Evolutionary conservation across 2,797 vertebrate genomes (phyloP), one percentile per base, ranked within the genome.

Genomic region (Trematomus bernacchii): DNA sequence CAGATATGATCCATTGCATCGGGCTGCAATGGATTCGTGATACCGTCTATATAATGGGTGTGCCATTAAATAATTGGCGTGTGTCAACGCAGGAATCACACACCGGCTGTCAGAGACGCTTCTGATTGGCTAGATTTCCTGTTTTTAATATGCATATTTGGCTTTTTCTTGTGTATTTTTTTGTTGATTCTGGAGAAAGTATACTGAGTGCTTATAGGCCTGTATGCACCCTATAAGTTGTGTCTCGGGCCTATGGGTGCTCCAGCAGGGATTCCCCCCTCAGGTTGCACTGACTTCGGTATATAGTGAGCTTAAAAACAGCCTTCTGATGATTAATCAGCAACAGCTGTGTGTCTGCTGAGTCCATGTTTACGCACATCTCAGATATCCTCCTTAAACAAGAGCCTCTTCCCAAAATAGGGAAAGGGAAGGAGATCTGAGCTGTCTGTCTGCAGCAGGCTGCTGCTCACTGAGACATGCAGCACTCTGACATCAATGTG

Each of bases 321-420:
- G 63, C 64, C 65, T 46, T 57, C 13, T 60, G 82, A 85, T 94
- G 95, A 96, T 96, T 95, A 94, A 96, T 96, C 93, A 79, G 88
- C 87, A 91, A 94, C 97, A 98, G 97, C 97, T 99, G 98, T 92
- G 94, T 84, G 85, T 88, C 88, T 92, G 89, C 95, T 88, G 93
- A 95, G 95, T 89, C 88, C 94, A 94, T 97, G 96, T 97, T 98
- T 97, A 97, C 92, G 89, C 91, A 83, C 69, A 80, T 94, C 95
- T 97, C 97, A 96, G 93, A 96, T 98, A 94, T 93, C 95, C 84
- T 91, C 93, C 93, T 93, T 83, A 78, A 91, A 94, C 94, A 61
- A 77, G 93, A 94, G 81, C 91, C 90, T 82, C 91, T 92, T 95
- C 92, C 94, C 93, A 95, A 97, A 97, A 96, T 96, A 97, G 95